Evolutionary conservation across 1,140 invertebrate species (phyloP).

Genomic region (Diploscapter pachys): DNA sequence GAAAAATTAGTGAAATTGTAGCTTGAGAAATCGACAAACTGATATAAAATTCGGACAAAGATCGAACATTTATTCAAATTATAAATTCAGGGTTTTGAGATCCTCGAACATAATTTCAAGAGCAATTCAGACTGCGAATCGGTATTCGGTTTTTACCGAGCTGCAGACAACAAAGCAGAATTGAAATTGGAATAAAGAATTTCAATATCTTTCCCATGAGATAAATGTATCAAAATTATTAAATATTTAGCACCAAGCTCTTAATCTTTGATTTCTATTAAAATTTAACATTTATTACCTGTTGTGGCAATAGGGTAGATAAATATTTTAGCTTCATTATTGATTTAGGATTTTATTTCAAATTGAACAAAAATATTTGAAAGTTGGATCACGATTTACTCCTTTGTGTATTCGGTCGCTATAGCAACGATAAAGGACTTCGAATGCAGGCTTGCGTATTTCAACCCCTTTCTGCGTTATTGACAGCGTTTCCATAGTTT

Average conservation of each 20-base stretch:
- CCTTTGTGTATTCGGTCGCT: too few species aligned
- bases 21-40: not conserved
- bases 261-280: too few species aligned
- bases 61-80: not conserved
- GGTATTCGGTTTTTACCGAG: too few species aligned
- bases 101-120: not conserved
- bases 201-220: not conserved
- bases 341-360: too few species aligned
- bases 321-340: constrained; percentile 17
- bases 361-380: too few species aligned
- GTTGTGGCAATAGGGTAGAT: constrained; percentile 15
- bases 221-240: not conserved
- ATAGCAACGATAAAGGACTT: too few species aligned
- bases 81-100: not conserved
- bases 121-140: too few species aligned
- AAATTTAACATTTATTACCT: constrained; percentile 7
- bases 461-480: too few species aligned
- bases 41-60: not conserved
- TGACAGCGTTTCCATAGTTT: too few species aligned
- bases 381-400: too few species aligned
- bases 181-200: not conserved
- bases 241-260: not conserved
- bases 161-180: not conserved
- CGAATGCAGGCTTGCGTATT: too few species aligned
- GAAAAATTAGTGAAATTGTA: not conserved